Percentiles rank a stretch among this genome's conserved stretches.
Evolutionary conservation across 2,888 invertebrate genomes (phyloP).

Genomic region (Brachycybe producta): DNA sequence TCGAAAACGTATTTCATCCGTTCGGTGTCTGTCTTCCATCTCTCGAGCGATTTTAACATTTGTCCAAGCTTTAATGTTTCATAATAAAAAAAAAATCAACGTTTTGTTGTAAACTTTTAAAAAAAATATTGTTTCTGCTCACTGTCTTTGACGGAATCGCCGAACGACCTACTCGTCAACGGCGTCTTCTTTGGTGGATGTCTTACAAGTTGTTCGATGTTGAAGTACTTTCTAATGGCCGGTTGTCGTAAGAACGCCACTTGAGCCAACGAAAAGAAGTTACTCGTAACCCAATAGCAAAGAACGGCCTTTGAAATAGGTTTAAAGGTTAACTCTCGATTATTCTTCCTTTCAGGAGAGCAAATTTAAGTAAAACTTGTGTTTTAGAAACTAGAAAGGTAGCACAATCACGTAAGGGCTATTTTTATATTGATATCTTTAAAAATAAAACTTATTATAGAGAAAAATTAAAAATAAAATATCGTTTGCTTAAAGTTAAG

Average conservation of each 20-base stretch:
- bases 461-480: neutral
- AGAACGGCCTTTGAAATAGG: conserved; percentile 55
- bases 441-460: neutral
- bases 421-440: no score
- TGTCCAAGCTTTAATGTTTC: conserved; percentile 50
- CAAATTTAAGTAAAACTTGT: no score
- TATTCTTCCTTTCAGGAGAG: no score
- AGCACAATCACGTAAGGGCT: no score
- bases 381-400: no score
- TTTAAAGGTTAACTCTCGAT: no score
- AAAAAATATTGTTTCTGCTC: conserved; percentile 32
- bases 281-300: conserved; percentile 80
- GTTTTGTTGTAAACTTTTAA: neutral
- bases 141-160: conserved; percentile 66
- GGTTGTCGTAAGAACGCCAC: conserved; percentile 63
- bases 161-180: conserved; percentile 60
- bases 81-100: neutral
- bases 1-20: conserved; percentile 66
- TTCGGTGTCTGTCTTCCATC: conserved; percentile 57
- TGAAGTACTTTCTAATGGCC: conserved; percentile 55
- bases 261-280: conserved; percentile 70
- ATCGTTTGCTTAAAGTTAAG: no score
- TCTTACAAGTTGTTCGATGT: conserved; percentile 51
- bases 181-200: conserved; percentile 47
- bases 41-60: conserved; percentile 67